phyloP scores from a whole-genome alignment of 2,113 vertebrate genomes.

The Pseudorasbora parva region DNA sequence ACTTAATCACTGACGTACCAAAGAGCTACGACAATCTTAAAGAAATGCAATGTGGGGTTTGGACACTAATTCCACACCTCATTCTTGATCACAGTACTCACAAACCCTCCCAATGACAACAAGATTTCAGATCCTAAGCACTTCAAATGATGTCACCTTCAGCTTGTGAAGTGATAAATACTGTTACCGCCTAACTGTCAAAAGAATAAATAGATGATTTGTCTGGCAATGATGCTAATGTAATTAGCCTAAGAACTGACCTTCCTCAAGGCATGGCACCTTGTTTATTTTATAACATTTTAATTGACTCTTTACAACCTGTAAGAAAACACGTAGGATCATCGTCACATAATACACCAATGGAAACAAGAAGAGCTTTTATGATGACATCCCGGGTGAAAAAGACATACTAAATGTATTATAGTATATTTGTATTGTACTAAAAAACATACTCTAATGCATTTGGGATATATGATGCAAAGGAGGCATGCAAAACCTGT shows the following conservation, averaged over 20 bases:
- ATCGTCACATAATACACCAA: neutral
- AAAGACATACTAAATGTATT: too few species aligned
- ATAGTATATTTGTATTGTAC: too few species aligned
- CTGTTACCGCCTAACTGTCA: too few species aligned
- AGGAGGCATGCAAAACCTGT: neutral
- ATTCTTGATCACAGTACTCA: neutral
- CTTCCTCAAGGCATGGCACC: neutral
- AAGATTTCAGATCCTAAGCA: neutral
- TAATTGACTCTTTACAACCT: too few species aligned
- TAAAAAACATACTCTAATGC: too few species aligned
- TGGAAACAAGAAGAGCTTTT: neutral
- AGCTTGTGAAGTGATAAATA: neutral
- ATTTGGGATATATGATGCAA: too few species aligned
- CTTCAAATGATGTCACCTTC: neutral
- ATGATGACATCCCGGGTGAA: too few species aligned
- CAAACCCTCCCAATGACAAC: neutral
- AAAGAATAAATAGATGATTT: too few species aligned
- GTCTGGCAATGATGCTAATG: too few species aligned
- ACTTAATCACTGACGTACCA: neutral
- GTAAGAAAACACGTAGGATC: neutral
- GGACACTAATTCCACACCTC: neutral
- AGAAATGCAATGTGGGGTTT: neutral
- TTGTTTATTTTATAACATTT: neutral
- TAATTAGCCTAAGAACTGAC: neutral
- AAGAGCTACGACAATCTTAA: neutral